Evolutionary conservation across 2,113 vertebrate species (phyloP).

Genomic region (Agelaius tricolor): DNA sequence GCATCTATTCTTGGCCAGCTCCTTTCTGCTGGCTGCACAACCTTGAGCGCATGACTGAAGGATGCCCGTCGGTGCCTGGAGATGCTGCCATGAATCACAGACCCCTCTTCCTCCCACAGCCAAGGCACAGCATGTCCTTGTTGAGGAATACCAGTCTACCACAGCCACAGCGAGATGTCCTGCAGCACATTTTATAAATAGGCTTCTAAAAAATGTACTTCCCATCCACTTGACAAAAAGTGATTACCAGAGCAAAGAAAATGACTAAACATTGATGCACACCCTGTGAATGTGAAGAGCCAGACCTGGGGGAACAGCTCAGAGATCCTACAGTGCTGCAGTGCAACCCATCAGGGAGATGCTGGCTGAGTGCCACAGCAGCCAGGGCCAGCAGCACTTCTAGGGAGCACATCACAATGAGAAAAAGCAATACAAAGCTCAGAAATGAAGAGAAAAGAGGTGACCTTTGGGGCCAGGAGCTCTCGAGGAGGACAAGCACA

Average conservation of each 20-base stretch:
- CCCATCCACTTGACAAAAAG: not conserved
- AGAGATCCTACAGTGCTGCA: not conserved
- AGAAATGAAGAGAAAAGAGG: not conserved
- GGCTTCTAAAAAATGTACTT: not conserved
- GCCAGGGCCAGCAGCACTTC: not conserved
- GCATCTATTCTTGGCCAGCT: not conserved
- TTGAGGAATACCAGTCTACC: not conserved
- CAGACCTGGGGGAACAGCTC: not conserved
- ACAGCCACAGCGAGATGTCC: not conserved
- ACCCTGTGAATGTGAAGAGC: not conserved
- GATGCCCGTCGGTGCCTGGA: constrained; percentile 13
- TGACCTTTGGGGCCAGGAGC: not conserved
- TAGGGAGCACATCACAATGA: not conserved
- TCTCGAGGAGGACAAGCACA: not conserved
- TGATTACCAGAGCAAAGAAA: not conserved
- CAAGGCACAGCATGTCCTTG: not conserved
- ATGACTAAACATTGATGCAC: not conserved
- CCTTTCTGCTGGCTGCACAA: not conserved
- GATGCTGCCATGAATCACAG: constrained; percentile 11
- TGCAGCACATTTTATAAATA: not conserved
- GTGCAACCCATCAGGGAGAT: not conserved
- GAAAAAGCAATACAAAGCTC: not conserved
- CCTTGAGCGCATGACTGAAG: constrained; percentile 11
- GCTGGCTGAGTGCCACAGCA: not conserved
- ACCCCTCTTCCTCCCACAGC: not conserved